Base-by-base conservation (phyloP, 2,888 invertebrate genomes). In the Caenorhabditis macrosperma region DNA sequence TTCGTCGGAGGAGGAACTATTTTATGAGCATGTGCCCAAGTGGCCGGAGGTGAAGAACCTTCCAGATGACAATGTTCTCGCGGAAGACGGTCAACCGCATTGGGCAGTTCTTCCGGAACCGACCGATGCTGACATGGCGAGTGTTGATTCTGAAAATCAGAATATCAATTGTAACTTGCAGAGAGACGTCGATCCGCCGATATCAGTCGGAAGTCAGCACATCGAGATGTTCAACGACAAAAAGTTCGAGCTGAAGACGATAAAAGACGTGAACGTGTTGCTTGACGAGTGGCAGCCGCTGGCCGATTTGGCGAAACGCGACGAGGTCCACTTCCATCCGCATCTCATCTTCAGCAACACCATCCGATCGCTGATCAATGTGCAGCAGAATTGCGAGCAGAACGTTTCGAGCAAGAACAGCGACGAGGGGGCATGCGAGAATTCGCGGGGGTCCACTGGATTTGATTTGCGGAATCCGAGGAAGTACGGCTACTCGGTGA, bases 321-420 rank as follows among this genome's bases (percentile, higher is more conserved):
- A 71, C 44, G 63, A 55, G 3, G 28, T 12, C 1, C 71, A 71
- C 10, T 71, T 71, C 28, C 44, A 61, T 22, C n/a, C 26, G 9
- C 54, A 54, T 20, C 41, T 61, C 9, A 26, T 71, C 10, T 71
- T 61, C 35, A 38, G 52, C 33, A 71, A 71, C 35, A 71, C 71
- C 5, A 20, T 71, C 10, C n/a, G 71, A 12, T 35, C 61, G n/a
- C 22, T 71, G 15, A 26, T 63, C 24, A 71, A 69, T 44, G 60
- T 59, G 17, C 41, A 44, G 28, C 22, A 15, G 52, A 64, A 35
- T 35, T 38, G 38, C 24, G 30, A 22, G 9, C 15, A 15, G 38
- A 17, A 26, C n/a, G 15, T 54, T 5, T 33, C 38, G 15, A 38
- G 15, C 15, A 10, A 3, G 50, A 12, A 12, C 2, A 15, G 26